These are phyloP conservation scores for Halcyon malimbica DNA, from an alignment of 2,113 vertebrate species.

Conservation along the genomic window DNA sequence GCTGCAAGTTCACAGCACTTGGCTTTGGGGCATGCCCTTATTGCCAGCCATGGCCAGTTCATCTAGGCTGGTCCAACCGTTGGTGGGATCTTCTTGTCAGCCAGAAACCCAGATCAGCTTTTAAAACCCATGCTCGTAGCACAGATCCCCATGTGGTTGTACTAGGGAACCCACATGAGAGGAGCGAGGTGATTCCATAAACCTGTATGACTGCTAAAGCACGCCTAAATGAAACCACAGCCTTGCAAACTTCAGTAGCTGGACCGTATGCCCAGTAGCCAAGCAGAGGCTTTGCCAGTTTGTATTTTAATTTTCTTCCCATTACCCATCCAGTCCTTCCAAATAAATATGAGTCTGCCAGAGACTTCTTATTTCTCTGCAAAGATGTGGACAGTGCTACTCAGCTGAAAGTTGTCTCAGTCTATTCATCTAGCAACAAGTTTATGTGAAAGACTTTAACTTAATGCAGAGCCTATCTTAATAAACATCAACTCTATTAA, in stretches of 20 bases:
- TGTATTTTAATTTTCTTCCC: not conserved
- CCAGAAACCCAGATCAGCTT: not conserved
- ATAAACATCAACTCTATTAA: not conserved
- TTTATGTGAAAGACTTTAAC: not conserved
- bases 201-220: not conserved
- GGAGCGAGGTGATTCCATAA: not conserved
- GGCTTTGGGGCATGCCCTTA: not conserved
- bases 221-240: not conserved
- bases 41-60: not conserved
- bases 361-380: not conserved
- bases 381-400: not conserved
- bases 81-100: not conserved
- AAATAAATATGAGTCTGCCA: not conserved
- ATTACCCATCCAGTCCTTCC: not conserved
- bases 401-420: not conserved
- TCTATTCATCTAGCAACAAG: not conserved
- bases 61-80: not conserved
- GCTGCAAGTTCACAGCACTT: not conserved
- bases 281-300: not conserved
- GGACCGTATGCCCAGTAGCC: not conserved
- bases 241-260: not conserved
- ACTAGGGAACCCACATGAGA: rapidly evolving
- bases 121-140: not conserved
- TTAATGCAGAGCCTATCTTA: not conserved
- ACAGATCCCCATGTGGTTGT: not conserved